A percentile compares a stretch with the other conserved stretches of the same genome.
Conservation (phyloP, 2,888 invertebrate species). For the Agrochola circellaris region DNA sequence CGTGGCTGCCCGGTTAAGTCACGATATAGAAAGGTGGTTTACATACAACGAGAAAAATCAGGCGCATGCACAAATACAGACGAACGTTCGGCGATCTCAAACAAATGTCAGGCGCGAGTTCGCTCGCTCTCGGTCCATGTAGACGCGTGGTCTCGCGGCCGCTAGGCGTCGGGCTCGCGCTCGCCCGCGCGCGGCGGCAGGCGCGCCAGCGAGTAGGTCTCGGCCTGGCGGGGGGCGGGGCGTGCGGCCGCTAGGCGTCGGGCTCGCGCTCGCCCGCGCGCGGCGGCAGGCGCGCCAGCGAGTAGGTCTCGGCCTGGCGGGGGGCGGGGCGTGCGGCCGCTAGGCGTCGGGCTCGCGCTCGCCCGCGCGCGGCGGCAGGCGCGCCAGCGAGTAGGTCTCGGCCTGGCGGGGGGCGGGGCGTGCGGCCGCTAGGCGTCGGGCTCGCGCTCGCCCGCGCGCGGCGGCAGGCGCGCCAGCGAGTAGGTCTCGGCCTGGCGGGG, state of each 20-base stretch:
- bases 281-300: conserved; percentile 86
- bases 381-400: conserved; percentile 94
- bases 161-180: conserved; percentile 59
- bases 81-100: background rate
- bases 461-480: conserved; percentile 89
- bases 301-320: conserved; percentile 96
- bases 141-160: conserved; percentile 52
- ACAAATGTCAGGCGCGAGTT: background rate
- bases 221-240: no score
- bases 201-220: conserved; percentile 93
- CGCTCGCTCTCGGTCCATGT: background rate
- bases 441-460: conserved; percentile 32
- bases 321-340: no score
- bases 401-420: no score
- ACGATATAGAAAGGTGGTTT: background rate
- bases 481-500: conserved; percentile 96
- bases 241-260: conserved; percentile 60
- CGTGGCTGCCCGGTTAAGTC: background rate
- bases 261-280: conserved; percentile 54
- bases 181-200: conserved; percentile 51
- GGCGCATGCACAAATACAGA: background rate
- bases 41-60: background rate
- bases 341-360: conserved; percentile 60
- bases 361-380: conserved; percentile 52
- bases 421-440: conserved; percentile 66